These are phyloP conservation scores for Crotophaga sulcirostris DNA, from an alignment of 2,113 vertebrate genomes.

Conservation along the genomic window DNA sequence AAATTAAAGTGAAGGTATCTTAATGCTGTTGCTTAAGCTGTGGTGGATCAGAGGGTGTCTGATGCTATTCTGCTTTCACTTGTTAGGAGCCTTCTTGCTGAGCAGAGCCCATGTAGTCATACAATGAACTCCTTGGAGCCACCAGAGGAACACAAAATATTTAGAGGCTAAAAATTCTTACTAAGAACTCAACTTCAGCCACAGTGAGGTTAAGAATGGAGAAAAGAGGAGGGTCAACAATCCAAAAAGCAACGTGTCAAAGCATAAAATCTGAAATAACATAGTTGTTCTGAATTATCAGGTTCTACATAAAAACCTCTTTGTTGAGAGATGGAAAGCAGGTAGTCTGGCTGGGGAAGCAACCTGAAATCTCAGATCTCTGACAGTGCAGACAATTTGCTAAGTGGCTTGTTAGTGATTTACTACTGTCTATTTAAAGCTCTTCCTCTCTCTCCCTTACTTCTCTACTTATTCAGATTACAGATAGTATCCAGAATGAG, in stretches of 20 bases:
- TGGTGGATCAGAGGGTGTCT: not conserved
- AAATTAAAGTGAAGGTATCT: not conserved
- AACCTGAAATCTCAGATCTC: not conserved
- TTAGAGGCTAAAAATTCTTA: not conserved
- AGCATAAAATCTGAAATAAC: not conserved
- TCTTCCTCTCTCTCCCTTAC: not conserved
- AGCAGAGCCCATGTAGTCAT: not conserved
- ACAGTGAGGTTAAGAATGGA: not conserved
- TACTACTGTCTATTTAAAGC: not conserved
- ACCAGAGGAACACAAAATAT: not conserved
- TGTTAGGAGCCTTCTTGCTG: not conserved
- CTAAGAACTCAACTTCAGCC: not conserved
- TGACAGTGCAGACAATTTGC: not conserved
- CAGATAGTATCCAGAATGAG: not conserved
- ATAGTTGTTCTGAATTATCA: not conserved
- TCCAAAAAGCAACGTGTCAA: not conserved
- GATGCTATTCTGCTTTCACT: not conserved
- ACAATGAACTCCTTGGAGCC: not conserved
- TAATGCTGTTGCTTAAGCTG: not conserved
- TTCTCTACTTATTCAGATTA: not conserved
- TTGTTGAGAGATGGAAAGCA: not conserved
- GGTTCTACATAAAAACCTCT: not conserved
- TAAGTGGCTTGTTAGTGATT: not conserved
- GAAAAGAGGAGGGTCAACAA: not conserved
- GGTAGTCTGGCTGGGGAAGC: not conserved